Evolutionary conservation across 1,140 invertebrate species (phyloP).

Genomic region (Ceratina calcarata): DNA sequence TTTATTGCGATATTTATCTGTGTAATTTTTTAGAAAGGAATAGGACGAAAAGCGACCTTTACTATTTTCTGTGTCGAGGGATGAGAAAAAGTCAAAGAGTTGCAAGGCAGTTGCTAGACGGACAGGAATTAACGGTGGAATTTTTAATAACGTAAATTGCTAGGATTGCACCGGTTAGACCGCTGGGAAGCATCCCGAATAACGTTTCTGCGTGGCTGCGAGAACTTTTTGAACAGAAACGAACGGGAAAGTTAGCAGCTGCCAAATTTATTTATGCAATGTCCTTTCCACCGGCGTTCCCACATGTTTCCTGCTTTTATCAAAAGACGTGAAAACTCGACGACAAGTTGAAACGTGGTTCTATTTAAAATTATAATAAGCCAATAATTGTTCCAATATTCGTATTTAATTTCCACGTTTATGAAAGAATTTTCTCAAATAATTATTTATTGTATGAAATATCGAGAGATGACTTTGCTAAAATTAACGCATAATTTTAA

Average conservation of each 20-base stretch:
- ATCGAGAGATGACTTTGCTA: too few relatives aligned
- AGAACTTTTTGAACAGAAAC: constrained; percentile 37
- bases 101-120: background rate
- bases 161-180: constrained; percentile 16
- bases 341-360: too few relatives aligned
- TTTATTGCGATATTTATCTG: too few relatives aligned
- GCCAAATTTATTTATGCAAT: constrained; percentile 51
- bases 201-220: constrained; percentile 15
- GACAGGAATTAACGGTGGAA: constrained; percentile 63
- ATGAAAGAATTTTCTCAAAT: too few relatives aligned
- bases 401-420: too few relatives aligned
- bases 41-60: too few relatives aligned
- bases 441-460: too few relatives aligned
- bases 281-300: background rate
- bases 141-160: constrained; percentile 69
- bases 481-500: too few relatives aligned
- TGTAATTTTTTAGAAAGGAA: too few relatives aligned
- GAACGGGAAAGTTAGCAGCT: constrained; percentile 20
- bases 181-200: background rate
- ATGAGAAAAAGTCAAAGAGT: background rate
- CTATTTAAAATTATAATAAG: too few relatives aligned
- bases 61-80: background rate
- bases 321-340: constrained; percentile 21
- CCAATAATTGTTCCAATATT: too few relatives aligned
- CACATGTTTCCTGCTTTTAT: constrained; percentile 36